Base-by-base conservation (phyloP, 2,113 vertebrate genomes). In the Acanthisitta chloris region DNA sequence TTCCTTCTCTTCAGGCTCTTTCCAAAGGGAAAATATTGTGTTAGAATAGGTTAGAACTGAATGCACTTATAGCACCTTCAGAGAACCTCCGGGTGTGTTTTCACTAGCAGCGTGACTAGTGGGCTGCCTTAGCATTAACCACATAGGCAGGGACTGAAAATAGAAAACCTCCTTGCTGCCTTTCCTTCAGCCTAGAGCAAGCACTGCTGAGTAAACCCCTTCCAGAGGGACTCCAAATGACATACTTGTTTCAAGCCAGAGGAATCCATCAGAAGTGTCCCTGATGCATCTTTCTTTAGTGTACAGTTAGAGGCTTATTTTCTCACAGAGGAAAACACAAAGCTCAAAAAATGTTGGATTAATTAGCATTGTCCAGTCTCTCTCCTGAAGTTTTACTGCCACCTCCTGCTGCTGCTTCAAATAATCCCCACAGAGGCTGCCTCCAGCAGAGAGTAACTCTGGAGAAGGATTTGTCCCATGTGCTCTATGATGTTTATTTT, bases 21-120 rank as follows among this genome's bases (percentile, higher is more conserved):
- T 83, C 67, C 87, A 94, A 87, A 82, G 55, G 78, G 87, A 93
- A 96, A 58, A 65, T 29, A 33, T 8, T 51, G 49, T 45, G 17
- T 88, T 72, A 58, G n/a, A 78, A 81, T 48, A 64, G 83, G 49
- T 65, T 92, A 96, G 88, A 80, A 86, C n/a, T 73, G 54, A 86
- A 88, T 17, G 66, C 16, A 84, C 80, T 83, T 81, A 33, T 7
- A 94, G 79, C 83, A 76, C 90, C 92, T 94, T 84, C 80, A 82
- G 46, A 76, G 85, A 91, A 48, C 23, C 40, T 65, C 21, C 1
- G 34, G 51, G 34, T 72, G 67, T 82, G 34, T 59, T 91, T 54
- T 57, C 67, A 77, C 33, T 24, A 83, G 67, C 42, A 52, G 2
- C 54, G 38, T 65, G 78, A 81, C 59, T 58, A 40, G 28, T 31